Evolutionary conservation across 2,888 invertebrate species (phyloP), one percentile per base, ranked within the genome.

Genomic region (Patella ulyssiponensis): DNA sequence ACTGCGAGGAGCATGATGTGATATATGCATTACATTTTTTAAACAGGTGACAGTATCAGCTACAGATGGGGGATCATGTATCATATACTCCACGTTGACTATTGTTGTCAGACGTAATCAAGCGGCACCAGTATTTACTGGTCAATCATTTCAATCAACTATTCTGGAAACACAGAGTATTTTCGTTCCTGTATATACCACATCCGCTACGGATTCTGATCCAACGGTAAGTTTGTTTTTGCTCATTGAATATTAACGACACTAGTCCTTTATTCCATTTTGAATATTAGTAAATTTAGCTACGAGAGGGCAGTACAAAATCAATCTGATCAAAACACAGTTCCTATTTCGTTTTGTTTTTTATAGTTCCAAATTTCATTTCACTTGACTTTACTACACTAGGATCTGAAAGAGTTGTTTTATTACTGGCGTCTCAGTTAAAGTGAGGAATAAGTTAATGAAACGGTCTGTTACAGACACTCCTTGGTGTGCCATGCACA

Each of bases 61-160:
- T 0, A 75, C 77, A 17, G 88, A 88, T 79, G 87, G 86, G 17
- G 87, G 88, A 14, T 82, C 87, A 3, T 85, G 86, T 73, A 77
- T 81, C 12, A 80, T 77, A 9, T 82, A 83, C 69, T 75, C 75
- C 4, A 83, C 86, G 17, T 79, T 88, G 71, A 83, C 82, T 0
- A 84, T 90, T 9, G 80, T 76, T 20, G 87, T 90, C 11, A 58
- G 78, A 7, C 81, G 90, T n/a, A 89, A 89, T 77, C 84, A 89
- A 73, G 81, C 81, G 71, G 54, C 82, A 15, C 88, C 88, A 17
- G 75, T 77, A 12, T 88, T 82, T 80, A 81, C 20, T n/a, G 77
- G 69, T n/a, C 71, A 74, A 27, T 69, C 58, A 20, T 88, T 86
- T 76, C 71, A 74, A 5, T 83, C 82, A 23, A 86, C 86, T 4